Percentiles rank a stretch among this genome's conserved stretches.
phyloP scores from a whole-genome alignment of 2,888 invertebrate species.

The Meandrusa payeni region DNA sequence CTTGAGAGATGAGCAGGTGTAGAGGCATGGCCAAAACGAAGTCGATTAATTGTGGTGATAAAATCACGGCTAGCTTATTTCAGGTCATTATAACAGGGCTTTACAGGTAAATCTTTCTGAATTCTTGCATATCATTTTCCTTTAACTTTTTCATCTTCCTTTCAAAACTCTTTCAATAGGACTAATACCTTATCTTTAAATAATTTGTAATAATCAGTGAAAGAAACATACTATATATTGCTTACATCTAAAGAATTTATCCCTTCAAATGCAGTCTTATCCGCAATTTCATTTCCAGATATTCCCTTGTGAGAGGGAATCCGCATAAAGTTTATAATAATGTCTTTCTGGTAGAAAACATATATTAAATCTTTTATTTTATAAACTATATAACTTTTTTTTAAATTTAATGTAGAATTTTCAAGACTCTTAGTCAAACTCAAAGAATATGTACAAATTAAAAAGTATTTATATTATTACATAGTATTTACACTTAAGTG shows the following conservation, averaged over 20 bases:
- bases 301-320: slow-evolving; percentile 1
- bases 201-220: neutral
- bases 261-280: neutral
- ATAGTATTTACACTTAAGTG: neutral
- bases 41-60: neutral
- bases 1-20: neutral
- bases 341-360: neutral
- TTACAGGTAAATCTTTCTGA: slow-evolving; percentile 11
- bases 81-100: slow-evolving; percentile 6
- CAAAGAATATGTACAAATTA: neutral
- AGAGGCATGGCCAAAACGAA: neutral
- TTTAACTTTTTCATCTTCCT: neutral
- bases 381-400: neutral
- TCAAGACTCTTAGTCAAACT: neutral
- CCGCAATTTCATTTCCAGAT: neutral
- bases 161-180: neutral
- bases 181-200: neutral
- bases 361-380: neutral
- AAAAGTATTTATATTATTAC: neutral
- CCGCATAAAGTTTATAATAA: neutral
- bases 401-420: neutral
- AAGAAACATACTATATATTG: too few relatives aligned
- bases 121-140: slow-evolving; percentile 17
- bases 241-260: too few relatives aligned
- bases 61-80: neutral